Base-by-base conservation (phyloP, 1,140 invertebrate species). In the Drosophila pseudoobscura region DNA sequence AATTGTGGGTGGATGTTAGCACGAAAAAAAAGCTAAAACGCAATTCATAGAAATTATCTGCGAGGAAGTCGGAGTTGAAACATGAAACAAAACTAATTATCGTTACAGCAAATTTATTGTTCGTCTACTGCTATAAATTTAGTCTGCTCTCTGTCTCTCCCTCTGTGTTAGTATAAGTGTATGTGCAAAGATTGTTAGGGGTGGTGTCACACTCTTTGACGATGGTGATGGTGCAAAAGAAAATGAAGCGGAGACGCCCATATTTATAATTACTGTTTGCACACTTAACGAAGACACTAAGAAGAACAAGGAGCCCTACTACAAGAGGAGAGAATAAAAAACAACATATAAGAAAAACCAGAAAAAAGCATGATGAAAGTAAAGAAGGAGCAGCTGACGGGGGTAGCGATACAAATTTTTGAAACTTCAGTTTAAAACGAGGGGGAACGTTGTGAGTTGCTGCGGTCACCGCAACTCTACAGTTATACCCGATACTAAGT, bases 181-280 rank as follows among this genome's bases (percentile, higher is more conserved):
- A 20, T 45, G 31, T 56, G 35, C 29, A 29, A 7, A 7, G 29
- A 29, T 1, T 46, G 26, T 17, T 44, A 22, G 46, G 43, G 26
- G 24, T 8, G 35, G 24, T 62, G 53, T 31, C 17, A 31, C 31
- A 24, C 35, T n/a, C 53, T 47, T 11, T 2, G 35, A 6, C 29
- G 15, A 11, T 13, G 31, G 8, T 15, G 9, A 3, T 31, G 7
- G 29, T 9, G 29, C 29, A 22, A 7, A 6, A 26, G 26, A 45
- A 35, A 20, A 35, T 29, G 45, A 47, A 15, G 39, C 41, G 35
- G 31, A 62, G 55, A 45, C 53, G 29, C 45, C 49, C 78, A 83
- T 78, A 83, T 75, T 83, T 83, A 83, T 83, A 83, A 83, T 83
- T 83, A 83, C 79, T 83, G 79, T 83, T 83, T 83, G 79, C 75